These are phyloP conservation scores for Cetonia aurata DNA, from an alignment of 2,888 invertebrate species.

Conservation along the genomic window DNA sequence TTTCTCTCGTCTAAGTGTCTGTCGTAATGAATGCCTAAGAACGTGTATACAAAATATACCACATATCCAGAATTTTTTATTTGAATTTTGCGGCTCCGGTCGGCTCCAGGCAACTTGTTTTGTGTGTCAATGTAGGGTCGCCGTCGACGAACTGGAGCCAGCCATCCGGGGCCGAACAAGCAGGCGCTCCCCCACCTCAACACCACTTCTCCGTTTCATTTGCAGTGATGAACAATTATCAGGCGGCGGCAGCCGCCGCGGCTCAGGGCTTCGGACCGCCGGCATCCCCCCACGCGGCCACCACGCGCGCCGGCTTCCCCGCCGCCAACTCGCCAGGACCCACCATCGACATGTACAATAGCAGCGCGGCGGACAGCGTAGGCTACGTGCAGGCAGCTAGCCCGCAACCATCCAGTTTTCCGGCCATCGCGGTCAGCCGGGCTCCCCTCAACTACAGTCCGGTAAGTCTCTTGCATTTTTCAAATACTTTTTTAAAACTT, in stretches of 20 bases:
- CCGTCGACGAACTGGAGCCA: slow-evolving; percentile 58
- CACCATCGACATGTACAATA: slow-evolving; percentile 93
- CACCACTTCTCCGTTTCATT: slow-evolving; percentile 64
- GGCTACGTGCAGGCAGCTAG: slow-evolving; percentile 98
- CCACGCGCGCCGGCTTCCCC: slow-evolving; percentile 84
- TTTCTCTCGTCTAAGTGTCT: too few relatives aligned
- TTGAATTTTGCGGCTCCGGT: slow-evolving; percentile 54
- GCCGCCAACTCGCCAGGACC: slow-evolving; percentile 94
- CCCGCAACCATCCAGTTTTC: slow-evolving; percentile 96
- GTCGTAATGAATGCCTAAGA: slow-evolving; percentile 9
- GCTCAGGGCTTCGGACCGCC: slow-evolving; percentile 86
- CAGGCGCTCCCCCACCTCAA: slow-evolving; percentile 58
- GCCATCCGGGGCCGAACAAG: slow-evolving; percentile 63
- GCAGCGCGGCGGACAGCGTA: slow-evolving; percentile 83
- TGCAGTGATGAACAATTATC: slow-evolving; percentile 97
- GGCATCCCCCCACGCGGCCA: slow-evolving; percentile 77
- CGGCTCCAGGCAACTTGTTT: slow-evolving; percentile 61
- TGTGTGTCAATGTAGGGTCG: slow-evolving; percentile 60
- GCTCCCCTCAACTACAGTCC: slow-evolving; percentile 94
- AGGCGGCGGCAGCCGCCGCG: slow-evolving; percentile 82
- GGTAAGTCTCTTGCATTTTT: slow-evolving; percentile 79
- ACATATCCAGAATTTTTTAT: slow-evolving; percentile 1
- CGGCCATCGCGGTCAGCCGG: slow-evolving; percentile 93
- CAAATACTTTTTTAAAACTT: too few relatives aligned
- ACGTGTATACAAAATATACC: too few relatives aligned